phyloP scores from a whole-genome alignment of 2,888 invertebrate genomes.

The Argyresthia albistria region DNA sequence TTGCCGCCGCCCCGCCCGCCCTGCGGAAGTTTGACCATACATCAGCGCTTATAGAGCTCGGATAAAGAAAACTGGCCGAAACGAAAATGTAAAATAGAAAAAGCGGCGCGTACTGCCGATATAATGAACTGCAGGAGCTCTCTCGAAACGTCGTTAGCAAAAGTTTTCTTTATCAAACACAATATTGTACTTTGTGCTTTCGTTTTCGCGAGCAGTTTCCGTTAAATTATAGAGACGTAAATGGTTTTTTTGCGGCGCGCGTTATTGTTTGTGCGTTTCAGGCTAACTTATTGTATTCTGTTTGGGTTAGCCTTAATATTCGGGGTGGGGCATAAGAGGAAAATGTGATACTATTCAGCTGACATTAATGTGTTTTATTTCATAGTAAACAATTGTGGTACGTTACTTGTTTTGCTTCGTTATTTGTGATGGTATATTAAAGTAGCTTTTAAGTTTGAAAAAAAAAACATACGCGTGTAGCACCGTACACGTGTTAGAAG shows the following conservation, averaged over 20 bases:
- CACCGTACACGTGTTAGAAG: too few relatives aligned
- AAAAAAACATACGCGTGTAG: too few relatives aligned
- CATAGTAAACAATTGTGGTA: too few relatives aligned
- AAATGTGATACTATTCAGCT: too few relatives aligned
- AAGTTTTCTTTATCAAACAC: conserved; percentile 4
- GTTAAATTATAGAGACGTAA: neutral
- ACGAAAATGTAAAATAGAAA: conserved; percentile 32
- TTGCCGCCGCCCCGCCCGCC: conserved; percentile 12
- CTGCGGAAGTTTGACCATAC: conserved; percentile 42
- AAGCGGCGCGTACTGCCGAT: neutral
- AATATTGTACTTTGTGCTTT: conserved; percentile 1
- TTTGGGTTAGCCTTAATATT: too few relatives aligned
- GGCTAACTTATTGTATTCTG: too few relatives aligned
- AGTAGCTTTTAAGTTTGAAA: too few relatives aligned
- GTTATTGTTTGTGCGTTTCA: neutral
- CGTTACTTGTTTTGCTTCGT: too few relatives aligned
- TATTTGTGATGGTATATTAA: too few relatives aligned
- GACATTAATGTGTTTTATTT: too few relatives aligned
- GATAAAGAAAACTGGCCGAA: conserved; percentile 19
- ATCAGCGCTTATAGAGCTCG: conserved; percentile 31
- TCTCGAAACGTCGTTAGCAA: conserved; percentile 1
- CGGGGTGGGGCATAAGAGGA: too few relatives aligned
- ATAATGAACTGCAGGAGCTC: neutral
- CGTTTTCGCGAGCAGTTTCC: neutral
- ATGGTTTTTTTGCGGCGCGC: neutral